These are phyloP conservation scores for Chionoecetes opilio DNA, from an alignment of 1,140 invertebrate species.

Conservation along the genomic window DNA sequence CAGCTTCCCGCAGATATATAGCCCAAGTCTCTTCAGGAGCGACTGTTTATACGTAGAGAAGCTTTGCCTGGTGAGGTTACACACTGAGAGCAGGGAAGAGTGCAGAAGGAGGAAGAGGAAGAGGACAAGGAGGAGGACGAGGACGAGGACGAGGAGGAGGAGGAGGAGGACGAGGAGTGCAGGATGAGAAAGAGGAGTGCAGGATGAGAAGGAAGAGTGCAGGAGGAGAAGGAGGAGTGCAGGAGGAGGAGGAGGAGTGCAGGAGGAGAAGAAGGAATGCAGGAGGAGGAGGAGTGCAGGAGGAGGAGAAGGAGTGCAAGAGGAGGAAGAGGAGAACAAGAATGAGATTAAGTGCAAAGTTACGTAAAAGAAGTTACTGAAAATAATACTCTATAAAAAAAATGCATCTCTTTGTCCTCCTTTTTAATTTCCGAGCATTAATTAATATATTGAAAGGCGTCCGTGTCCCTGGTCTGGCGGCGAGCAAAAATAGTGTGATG, in stretches of 20 bases:
- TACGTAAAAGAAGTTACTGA: not conserved
- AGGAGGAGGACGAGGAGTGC: not conserved
- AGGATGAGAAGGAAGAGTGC: not conserved
- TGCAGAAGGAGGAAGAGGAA: too few relatives aligned
- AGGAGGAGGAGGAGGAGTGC: too few relatives aligned
- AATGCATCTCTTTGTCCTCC: not conserved
- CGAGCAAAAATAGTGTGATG: too few relatives aligned
- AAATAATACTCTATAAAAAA: not conserved
- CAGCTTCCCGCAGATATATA: too few relatives aligned
- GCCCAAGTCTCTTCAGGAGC: too few relatives aligned
- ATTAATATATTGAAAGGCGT: not conserved
- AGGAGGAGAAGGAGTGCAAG: not conserved
- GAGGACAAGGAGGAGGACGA: not conserved
- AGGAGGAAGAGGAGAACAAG: too few relatives aligned
- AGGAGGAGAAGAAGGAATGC: too few relatives aligned
- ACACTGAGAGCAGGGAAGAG: too few relatives aligned
- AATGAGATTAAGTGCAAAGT: not conserved
- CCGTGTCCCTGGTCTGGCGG: too few relatives aligned
- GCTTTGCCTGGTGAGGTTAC: too few relatives aligned
- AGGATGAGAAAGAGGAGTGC: too few relatives aligned
- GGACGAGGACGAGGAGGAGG: not conserved
- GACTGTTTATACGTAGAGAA: too few relatives aligned
- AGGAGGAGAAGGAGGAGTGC: not conserved
- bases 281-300: not conserved
- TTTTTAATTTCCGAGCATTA: slow-evolving; percentile 10